Evolutionary conservation across 2,888 invertebrate genomes (phyloP).

Genomic region (Sycophila texana): DNA sequence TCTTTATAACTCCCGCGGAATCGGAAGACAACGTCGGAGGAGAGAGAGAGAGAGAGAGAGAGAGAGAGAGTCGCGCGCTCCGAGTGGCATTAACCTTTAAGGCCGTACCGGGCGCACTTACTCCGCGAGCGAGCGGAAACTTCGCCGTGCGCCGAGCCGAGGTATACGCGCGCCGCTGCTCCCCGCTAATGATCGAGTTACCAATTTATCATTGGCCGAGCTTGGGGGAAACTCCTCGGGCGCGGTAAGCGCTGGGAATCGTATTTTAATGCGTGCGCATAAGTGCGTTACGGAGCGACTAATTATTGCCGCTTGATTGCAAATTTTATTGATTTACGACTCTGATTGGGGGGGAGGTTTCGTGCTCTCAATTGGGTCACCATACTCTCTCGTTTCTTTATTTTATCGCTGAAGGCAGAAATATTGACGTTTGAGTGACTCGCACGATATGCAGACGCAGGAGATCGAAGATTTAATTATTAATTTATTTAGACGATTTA

Average conservation of each 20-base stretch:
- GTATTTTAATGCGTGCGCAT: background rate
- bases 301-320: too few species aligned
- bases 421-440: too few species aligned
- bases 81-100: slow-evolving; percentile 23
- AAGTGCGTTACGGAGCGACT: too few species aligned
- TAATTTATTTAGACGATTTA: too few species aligned
- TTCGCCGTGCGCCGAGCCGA: background rate
- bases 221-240: slow-evolving; percentile 7
- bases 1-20: slow-evolving; percentile 35
- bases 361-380: too few species aligned
- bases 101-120: background rate
- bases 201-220: slow-evolving; percentile 12
- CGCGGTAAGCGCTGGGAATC: background rate
- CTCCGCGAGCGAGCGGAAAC: slow-evolving; percentile 16
- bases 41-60: slow-evolving; percentile 9
- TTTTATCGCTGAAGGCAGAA: too few species aligned
- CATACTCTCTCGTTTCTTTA: too few species aligned
- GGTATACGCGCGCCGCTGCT: background rate
- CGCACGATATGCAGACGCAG: too few species aligned
- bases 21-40: slow-evolving; percentile 30
- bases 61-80: background rate
- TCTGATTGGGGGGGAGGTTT: too few species aligned
- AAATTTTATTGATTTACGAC: too few species aligned
- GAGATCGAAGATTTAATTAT: too few species aligned
- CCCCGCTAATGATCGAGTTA: slow-evolving; percentile 32